phyloP scores from a whole-genome alignment of 2,888 invertebrate genomes.

The Malacosoma neustria region DNA sequence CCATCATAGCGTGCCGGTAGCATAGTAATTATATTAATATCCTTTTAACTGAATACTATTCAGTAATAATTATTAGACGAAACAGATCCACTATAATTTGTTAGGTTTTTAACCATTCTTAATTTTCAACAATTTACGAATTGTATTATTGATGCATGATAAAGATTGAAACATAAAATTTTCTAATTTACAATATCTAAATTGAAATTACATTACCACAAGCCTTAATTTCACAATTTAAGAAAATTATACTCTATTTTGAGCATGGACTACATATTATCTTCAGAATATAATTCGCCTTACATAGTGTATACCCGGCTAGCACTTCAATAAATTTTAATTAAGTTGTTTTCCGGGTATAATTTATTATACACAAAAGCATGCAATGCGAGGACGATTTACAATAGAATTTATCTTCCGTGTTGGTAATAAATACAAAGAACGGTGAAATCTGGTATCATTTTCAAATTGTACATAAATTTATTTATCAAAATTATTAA shows the following conservation, averaged over 20 bases:
- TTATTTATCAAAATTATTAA: slow-evolving; percentile 49
- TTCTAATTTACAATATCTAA: slow-evolving; percentile 27
- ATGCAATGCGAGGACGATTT: slow-evolving; percentile 17
- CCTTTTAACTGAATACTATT: no score
- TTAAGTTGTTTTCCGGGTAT: no score
- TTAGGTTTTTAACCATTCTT: no score
- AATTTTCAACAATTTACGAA: no score
- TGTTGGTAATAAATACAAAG: slow-evolving; percentile 21
- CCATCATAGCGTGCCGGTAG: no score
- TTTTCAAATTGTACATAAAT: slow-evolving; percentile 29
- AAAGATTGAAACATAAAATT: slow-evolving; percentile 7
- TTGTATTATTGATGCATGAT: not conserved
- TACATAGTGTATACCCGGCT: no score
- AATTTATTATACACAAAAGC: slow-evolving; percentile 35
- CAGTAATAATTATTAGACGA: no score
- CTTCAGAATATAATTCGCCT: slow-evolving; percentile 33
- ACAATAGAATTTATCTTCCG: slow-evolving; percentile 1
- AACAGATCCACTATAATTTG: no score
- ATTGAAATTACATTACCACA: slow-evolving; percentile 42
- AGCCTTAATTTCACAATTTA: slow-evolving; percentile 51
- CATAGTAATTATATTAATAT: no score
- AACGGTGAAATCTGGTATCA: slow-evolving; percentile 29
- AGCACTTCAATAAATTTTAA: no score
- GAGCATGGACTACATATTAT: slow-evolving; percentile 37
- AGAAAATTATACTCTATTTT: slow-evolving; percentile 41